These are phyloP conservation scores for Araneus ventricosus DNA, from an alignment of 1,140 invertebrate species.

Conservation along the genomic window DNA sequence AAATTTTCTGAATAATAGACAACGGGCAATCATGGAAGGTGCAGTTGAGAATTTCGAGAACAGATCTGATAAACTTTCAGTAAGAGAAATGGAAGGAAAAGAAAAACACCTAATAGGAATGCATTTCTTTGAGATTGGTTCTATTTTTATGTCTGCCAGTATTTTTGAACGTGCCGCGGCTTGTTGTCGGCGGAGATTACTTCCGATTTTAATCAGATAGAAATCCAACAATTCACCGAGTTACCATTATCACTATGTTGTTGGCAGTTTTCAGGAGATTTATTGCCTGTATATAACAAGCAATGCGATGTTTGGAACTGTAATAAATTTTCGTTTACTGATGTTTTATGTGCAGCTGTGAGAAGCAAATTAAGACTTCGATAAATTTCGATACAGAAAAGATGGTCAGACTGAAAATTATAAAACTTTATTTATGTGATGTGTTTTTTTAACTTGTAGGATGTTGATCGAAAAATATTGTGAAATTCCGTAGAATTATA, in stretches of 20 bases:
- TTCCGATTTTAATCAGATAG: conserved; percentile 37
- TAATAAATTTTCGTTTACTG: no score
- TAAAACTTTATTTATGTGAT: no score
- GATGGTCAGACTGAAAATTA: no score
- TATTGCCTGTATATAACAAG: neutral
- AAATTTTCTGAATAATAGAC: conserved; percentile 62
- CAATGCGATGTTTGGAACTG: neutral
- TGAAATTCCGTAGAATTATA: no score
- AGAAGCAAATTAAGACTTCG: no score
- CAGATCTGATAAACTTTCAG: conserved; percentile 44
- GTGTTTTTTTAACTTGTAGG: no score
- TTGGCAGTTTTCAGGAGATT: neutral
- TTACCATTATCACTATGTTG: neutral
- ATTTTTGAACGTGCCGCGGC: conserved; percentile 27
- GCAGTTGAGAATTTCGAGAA: conserved; percentile 39
- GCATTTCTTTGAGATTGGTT: conserved; percentile 13
- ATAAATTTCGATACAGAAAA: no score
- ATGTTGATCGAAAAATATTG: no score
- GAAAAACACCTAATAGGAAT: neutral
- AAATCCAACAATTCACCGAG: conserved; percentile 5
- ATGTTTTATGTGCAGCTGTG: no score
- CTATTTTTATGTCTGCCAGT: conserved; percentile 40
- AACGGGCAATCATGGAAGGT: conserved; percentile 42
- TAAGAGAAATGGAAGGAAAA: neutral
- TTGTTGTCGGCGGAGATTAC: neutral